phyloP scores from a whole-genome alignment of 1,140 invertebrate genomes.

The Eriocheir sinensis region DNA sequence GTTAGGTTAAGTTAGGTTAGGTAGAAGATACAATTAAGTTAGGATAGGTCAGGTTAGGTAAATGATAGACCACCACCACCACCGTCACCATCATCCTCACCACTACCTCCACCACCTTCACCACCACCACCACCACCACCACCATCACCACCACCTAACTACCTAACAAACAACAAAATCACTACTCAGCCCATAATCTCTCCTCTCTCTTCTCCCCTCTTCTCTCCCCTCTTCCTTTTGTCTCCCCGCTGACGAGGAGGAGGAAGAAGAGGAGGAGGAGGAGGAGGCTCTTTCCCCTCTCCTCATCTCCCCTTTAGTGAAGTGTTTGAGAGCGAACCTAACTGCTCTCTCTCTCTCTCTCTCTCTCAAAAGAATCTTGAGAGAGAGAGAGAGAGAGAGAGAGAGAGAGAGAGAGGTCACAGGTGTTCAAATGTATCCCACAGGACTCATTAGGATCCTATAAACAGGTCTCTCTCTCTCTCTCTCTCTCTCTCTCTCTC shows the following conservation, averaged over 20 bases:
- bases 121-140: background rate
- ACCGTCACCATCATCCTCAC: background rate
- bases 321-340: slow-evolving; percentile 14
- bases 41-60: too few species aligned
- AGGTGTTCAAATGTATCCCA: background rate
- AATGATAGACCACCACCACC: background rate
- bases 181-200: background rate
- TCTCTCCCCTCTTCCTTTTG: background rate
- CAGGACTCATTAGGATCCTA: background rate
- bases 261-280: slow-evolving; percentile 19
- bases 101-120: background rate
- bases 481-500: slow-evolving; percentile 20
- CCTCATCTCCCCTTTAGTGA: slow-evolving; percentile 13
- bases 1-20: too few species aligned
- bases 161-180: background rate
- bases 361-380: background rate
- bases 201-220: background rate
- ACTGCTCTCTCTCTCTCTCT: slow-evolving; percentile 22
- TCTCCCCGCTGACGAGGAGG: background rate
- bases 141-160: background rate
- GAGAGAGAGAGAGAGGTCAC: slow-evolving; percentile 12
- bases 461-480: background rate
- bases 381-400: slow-evolving; percentile 22
- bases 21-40: too few species aligned
- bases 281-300: background rate